Base-by-base conservation (phyloP, 1,140 invertebrate species). In the Trichogramma pretiosum region DNA sequence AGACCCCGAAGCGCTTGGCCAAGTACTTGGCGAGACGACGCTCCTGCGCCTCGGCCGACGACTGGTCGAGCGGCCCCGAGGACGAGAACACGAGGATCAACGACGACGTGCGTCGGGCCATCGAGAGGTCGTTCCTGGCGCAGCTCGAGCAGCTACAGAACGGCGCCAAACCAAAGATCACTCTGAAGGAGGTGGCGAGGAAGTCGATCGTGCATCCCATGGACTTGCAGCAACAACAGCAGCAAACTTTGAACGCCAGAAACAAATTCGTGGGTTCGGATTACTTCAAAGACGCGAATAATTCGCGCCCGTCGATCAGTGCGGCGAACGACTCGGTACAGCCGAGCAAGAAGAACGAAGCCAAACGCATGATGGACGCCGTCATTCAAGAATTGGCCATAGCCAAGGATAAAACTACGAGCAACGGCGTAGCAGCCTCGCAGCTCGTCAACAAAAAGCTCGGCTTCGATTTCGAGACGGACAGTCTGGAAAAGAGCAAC, bases 401-500 rank as follows among this genome's bases (percentile, higher is more conserved):
- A 9, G 64, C 67, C 0, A 70, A 74, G 39, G 67, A 65, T 0
- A 48, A 69, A 16, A 74, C 13, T 53, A 65, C 50, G 41, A n/a
- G 50, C 18, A 19, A 72, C 37, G 64, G 64, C 0, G 46, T 69
- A 1, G 70, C 74, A n/a, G 54, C 64, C 48, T 43, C 41, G 33
- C 17, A 56, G 0, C 38, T 39, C 34, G 5, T 48, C 13, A 13
- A 48, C 17, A 21, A 21, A 0, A 57, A 56, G 46, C n/a, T n/a
- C n/a, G 8, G 53, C 39, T 23, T 65, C 35, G 54, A 84, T 46
- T 88, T 86, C 54, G 85, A 89, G 57, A 80, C 83, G 1, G 86
- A 89, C 53, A 89, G 87, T 64, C 67, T 88, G 40, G 85, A 89
- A 65, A 75, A 83, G 52, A 64, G 73, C 2, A 77, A 73, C 46